Conservation (phyloP, 2,888 invertebrate species). For the Unio pictorum region DNA sequence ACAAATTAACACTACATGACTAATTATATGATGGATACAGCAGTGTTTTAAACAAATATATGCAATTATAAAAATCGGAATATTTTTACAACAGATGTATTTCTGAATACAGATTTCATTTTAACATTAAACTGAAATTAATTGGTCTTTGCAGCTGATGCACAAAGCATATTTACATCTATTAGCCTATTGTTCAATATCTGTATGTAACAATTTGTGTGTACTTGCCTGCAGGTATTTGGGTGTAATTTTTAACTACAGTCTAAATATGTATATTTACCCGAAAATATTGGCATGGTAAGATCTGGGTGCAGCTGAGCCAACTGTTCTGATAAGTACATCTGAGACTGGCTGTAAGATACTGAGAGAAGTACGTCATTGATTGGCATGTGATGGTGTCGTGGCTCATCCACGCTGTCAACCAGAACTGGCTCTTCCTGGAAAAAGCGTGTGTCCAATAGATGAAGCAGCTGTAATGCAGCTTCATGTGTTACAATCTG, state of each 20-base stretch:
- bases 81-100: background rate
- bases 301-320: constrained; percentile 96
- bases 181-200: too few relatives aligned
- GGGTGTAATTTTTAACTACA: too few relatives aligned
- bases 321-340: constrained; percentile 91
- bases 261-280: constrained; percentile 74
- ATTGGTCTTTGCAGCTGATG: too few relatives aligned
- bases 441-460: constrained; percentile 94
- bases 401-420: constrained; percentile 44
- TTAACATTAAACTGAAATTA: too few relatives aligned
- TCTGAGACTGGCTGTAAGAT: constrained; percentile 93
- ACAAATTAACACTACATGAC: too few relatives aligned
- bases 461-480: constrained; percentile 92
- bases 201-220: too few relatives aligned
- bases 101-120: background rate
- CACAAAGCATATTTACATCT: too few relatives aligned
- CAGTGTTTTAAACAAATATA: background rate
- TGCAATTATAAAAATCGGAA: background rate
- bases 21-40: background rate
- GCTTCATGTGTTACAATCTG: constrained; percentile 92
- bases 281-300: constrained; percentile 99
- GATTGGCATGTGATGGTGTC: constrained; percentile 73
- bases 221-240: too few relatives aligned
- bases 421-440: constrained; percentile 75
- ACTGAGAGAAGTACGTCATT: constrained; percentile 82